Evolutionary conservation across 2,113 vertebrate species (phyloP).

Genomic region (Bos indicus): DNA sequence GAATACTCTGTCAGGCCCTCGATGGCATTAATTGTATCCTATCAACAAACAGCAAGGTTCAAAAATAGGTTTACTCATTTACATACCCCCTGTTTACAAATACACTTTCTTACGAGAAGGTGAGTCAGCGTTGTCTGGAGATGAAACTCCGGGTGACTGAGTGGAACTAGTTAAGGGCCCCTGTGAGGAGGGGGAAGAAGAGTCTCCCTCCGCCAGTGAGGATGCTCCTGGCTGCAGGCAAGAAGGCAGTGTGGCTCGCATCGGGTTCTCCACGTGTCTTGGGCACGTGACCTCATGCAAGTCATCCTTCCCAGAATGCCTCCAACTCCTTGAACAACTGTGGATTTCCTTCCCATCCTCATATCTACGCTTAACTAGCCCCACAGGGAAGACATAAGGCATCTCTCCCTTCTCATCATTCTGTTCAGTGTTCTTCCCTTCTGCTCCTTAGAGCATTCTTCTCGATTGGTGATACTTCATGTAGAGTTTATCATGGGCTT

Average conservation of each 20-base stretch:
- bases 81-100: background rate
- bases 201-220: background rate
- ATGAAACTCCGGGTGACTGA: background rate
- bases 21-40: slow-evolving; percentile 91
- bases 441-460: background rate
- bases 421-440: background rate
- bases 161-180: background rate
- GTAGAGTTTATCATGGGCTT: background rate
- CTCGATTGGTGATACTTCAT: background rate
- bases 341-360: background rate
- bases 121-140: background rate
- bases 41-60: slow-evolving; percentile 25
- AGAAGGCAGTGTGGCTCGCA: background rate
- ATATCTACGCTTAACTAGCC: background rate
- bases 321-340: background rate
- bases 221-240: background rate
- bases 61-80: slow-evolving; percentile 25
- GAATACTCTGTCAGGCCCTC: slow-evolving; percentile 89
- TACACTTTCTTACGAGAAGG: background rate
- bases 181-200: background rate
- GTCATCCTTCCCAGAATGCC: background rate
- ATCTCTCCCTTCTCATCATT: background rate
- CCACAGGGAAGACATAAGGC: background rate
- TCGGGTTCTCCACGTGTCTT: too few relatives aligned
- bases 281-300: background rate